Base-by-base conservation (phyloP, 1,140 invertebrate genomes). In the Drosophila rufa region DNA sequence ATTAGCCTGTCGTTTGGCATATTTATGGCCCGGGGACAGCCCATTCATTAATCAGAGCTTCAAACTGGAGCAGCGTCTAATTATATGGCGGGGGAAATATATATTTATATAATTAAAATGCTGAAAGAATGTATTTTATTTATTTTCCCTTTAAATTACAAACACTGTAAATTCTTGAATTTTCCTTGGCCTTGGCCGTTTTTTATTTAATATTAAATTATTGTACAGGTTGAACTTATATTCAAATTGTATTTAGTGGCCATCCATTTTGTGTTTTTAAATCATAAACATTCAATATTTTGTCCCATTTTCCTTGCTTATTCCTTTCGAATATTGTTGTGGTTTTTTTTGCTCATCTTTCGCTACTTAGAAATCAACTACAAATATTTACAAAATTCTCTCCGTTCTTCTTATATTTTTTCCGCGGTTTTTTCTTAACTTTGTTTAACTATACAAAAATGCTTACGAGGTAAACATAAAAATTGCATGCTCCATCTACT, bases 161-260 rank as follows among this genome's bases (percentile, higher is more conserved):
- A 19, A 30, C 12, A 6, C 0, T 12, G 1, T 1, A n/a, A 27
- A 0, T 45, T 58, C 19, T 55, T 55, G 19, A 56, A 56, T 75
- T 78, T 89, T 83, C 12, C 60, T 78, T 76, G 67, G 55, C 68
- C 79, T 80, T 65, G 76, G 78, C 80, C 62, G 12, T 36, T 50
- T 86, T 87, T 87, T 87, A 87, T 87, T 87, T 80, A 87, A 89
- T 87, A 84, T 87, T 87, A 91, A 91, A 91, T 91, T 91, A 91
- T 91, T 91, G 87, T 91, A 91, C 87, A 91, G 75, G 77, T 91
- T 91, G 80, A 91, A 91, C 87, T 91, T 91, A 91, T 86, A 91
- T 86, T 89, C 77, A 84, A 87, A 87, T 91, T 86, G 83, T 91
- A 82, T 86, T 91, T 86, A 87, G 82, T 91, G 82, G 78, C 77